phyloP scores from a whole-genome alignment of 1,140 invertebrate species.

The Alviniconcha marisindica region DNA sequence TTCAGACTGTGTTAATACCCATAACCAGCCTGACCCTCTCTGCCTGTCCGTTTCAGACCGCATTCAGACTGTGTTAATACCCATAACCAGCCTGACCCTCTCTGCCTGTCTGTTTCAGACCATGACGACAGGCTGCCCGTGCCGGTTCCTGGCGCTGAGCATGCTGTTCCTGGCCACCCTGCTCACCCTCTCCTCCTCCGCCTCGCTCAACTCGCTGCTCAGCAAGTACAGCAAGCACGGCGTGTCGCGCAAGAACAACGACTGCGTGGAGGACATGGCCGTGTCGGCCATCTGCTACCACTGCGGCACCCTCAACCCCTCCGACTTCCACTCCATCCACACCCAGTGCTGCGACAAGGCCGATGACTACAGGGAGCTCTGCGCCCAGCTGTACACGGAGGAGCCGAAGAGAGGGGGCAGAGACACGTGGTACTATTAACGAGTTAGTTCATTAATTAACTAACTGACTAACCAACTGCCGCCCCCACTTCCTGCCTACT shows the following conservation, averaged over 20 bases:
- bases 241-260: neutral
- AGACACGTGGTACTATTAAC: conserved; percentile 5
- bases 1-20: too few species aligned
- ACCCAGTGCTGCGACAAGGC: neutral
- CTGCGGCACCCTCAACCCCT: neutral
- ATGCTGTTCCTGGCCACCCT: neutral
- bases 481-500: too few species aligned
- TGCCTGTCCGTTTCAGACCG: too few species aligned
- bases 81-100: too few species aligned
- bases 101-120: too few species aligned
- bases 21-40: too few species aligned
- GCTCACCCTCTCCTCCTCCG: neutral
- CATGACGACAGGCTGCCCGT: too few species aligned
- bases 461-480: too few species aligned
- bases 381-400: neutral
- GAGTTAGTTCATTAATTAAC: too few species aligned
- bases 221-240: neutral
- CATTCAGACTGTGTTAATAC: too few species aligned
- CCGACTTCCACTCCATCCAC: conserved; percentile 2
- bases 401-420: conserved; percentile 10
- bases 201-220: neutral
- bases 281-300: conserved; percentile 31
- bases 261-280: neutral
- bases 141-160: too few species aligned
- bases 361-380: neutral